Conservation (phyloP, 2,888 invertebrate species). For the Eupsilia transversa region DNA sequence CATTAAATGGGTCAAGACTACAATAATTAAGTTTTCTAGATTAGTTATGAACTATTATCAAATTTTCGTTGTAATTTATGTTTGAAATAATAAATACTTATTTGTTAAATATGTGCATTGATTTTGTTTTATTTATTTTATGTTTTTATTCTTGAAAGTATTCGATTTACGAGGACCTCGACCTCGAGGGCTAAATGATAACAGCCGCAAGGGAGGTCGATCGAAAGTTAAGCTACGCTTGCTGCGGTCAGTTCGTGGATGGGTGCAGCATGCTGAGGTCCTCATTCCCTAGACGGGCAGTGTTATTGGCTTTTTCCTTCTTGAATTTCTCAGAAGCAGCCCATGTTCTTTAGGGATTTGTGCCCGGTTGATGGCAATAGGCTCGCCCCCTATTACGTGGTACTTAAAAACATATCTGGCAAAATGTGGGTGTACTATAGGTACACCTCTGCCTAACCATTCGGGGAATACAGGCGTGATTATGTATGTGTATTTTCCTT, state of each 20-base stretch:
- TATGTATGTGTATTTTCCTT: background rate
- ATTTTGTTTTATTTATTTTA: constrained; percentile 45
- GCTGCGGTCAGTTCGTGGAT: background rate
- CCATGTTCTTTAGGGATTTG: too few relatives aligned
- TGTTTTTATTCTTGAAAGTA: background rate
- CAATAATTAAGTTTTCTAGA: constrained; percentile 69
- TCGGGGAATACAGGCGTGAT: background rate
- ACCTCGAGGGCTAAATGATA: background rate
- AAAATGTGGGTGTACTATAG: background rate
- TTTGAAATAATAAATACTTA: constrained; percentile 71
- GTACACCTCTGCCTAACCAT: background rate
- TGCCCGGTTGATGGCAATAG: too few relatives aligned
- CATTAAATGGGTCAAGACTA: constrained; percentile 47
- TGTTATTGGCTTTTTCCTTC: background rate
- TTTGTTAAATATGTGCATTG: constrained; percentile 65
- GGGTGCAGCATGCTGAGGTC: too few relatives aligned
- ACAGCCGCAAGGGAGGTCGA: background rate
- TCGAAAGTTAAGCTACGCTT: background rate
- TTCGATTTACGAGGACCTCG: background rate
- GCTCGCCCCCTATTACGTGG: background rate
- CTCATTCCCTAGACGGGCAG: too few relatives aligned
- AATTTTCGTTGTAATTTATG: constrained; percentile 72
- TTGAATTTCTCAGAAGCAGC: background rate
- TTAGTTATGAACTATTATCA: constrained; percentile 73
- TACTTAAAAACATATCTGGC: background rate